Base-by-base conservation (phyloP, 1,140 invertebrate species). In the Forficula auricularia region DNA sequence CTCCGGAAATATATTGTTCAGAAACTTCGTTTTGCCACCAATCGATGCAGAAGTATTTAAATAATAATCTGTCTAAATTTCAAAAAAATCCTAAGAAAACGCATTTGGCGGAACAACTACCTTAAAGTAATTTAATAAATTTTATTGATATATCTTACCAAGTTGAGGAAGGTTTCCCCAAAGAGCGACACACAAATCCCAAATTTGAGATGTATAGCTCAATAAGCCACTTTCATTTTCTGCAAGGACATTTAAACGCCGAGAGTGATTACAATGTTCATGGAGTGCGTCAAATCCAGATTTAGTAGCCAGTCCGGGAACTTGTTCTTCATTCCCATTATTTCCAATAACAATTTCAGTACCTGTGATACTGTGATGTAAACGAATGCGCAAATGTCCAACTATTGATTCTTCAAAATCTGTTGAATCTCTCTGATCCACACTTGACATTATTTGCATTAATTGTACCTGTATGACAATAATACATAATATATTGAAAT, bases 141-240 rank as follows among this genome's bases (percentile, higher is more conserved):
- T n/a, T n/a, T n/a, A n/a, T n/a, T n/a, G n/a, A n/a, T n/a, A n/a
- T n/a, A n/a, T n/a, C 31, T 37, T 38, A 46, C 45, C 35, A 15
- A 59, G 31, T 12, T 59, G 67, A 0, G 68, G 56, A 41, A 77
- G 62, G 27, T 70, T 70, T 2, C 85, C 86, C 87, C 86, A 92
- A 1, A 94, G 67, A 1, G 84, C 80, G 2, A 78, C 70, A 52
- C 82, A 78, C 1, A 94, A 63, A 31, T 76, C 70, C 77, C 82
- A 89, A n/a, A 89, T 75, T 20, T 68, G 70, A 40, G 53, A 65
- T 2, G 55, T 59, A 54, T 71, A 71, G 2, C 47, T 46, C 22
- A 27, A 27, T 10, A 10, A 6, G 22, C 10, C 10, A 10, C 10
- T 27, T 4, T 27, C 22, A 27, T 27, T 27, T 10, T 27, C 22